Evolutionary conservation across 2,888 invertebrate species (phyloP).

Genomic region (Macrosoma leucophasiata): DNA sequence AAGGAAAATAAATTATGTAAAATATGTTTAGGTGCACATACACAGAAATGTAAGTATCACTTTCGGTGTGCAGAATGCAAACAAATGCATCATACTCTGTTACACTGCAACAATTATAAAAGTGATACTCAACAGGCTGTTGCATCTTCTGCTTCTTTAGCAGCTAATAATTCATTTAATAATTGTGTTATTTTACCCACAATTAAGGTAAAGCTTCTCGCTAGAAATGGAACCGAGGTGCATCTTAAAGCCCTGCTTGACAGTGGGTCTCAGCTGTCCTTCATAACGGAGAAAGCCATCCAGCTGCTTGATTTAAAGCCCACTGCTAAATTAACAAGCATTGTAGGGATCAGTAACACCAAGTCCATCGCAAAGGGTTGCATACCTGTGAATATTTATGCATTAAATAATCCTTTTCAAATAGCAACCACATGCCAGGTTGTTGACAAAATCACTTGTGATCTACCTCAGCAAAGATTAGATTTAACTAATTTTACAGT

Average conservation of each 20-base stretch:
- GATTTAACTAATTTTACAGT: slow-evolving; percentile 10
- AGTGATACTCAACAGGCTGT: slow-evolving; percentile 1
- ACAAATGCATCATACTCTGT: slow-evolving; percentile 12
- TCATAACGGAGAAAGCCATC: slow-evolving; percentile 6
- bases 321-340: background rate
- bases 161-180: slow-evolving; percentile 1
- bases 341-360: slow-evolving; percentile 12
- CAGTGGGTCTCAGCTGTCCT: slow-evolving; percentile 16
- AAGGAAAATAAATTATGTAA: slow-evolving; percentile 2
- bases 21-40: slow-evolving; percentile 13
- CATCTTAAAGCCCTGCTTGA: slow-evolving; percentile 16
- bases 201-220: slow-evolving; percentile 12
- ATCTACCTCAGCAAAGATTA: slow-evolving; percentile 18
- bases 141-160: background rate
- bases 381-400: slow-evolving; percentile 16
- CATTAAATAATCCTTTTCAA: slow-evolving; percentile 7
- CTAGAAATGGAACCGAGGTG: slow-evolving; percentile 10
- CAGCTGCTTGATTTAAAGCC: slow-evolving; percentile 8
- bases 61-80: slow-evolving; percentile 19
- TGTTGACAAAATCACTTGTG: slow-evolving; percentile 20
- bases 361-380: slow-evolving; percentile 7
- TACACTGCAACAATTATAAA: no score
- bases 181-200: slow-evolving; percentile 15
- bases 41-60: slow-evolving; percentile 14
- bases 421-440: slow-evolving; percentile 13